Evolutionary conservation across 2,797 vertebrate species (phyloP).

Genomic region (Parauchenoglanis punctatus): DNA sequence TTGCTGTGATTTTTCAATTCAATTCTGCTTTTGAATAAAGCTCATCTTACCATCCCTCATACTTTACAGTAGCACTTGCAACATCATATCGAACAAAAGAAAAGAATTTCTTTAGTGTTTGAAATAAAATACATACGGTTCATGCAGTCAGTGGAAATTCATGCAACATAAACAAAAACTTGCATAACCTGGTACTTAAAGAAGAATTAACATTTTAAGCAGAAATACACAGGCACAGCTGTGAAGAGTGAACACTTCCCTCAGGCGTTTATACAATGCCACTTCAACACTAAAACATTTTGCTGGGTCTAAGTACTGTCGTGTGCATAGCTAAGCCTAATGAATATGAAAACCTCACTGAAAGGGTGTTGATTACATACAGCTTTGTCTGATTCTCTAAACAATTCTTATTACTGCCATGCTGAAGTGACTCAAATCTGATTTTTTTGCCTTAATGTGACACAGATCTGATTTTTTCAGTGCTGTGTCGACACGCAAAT

Average conservation of each 20-base stretch:
- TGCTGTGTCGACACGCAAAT: too few species aligned
- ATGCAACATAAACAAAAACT: not conserved
- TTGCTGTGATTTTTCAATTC: not conserved
- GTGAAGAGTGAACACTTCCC: constrained; percentile 14
- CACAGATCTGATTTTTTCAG: too few species aligned
- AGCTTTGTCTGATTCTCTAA: not conserved
- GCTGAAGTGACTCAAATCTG: too few species aligned
- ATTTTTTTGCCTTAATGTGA: too few species aligned
- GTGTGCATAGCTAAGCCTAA: not conserved
- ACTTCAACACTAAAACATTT: constrained; percentile 10
- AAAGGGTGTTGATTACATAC: not conserved
- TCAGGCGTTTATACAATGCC: not conserved
- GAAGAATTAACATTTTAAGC: not conserved
- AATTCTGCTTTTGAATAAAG: constrained; percentile 31
- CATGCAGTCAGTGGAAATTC: not conserved
- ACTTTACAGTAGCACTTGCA: not conserved
- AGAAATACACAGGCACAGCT: not conserved
- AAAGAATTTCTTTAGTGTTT: not conserved
- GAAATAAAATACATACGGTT: not conserved
- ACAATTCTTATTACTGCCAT: not conserved
- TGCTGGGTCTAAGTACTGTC: not conserved
- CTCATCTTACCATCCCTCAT: not conserved
- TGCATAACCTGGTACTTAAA: not conserved
- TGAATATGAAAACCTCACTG: constrained; percentile 6
- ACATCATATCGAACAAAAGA: not conserved